These are phyloP conservation scores for Callocephalon fimbriatum DNA, from an alignment of 2,113 vertebrate species.

Conservation along the genomic window DNA sequence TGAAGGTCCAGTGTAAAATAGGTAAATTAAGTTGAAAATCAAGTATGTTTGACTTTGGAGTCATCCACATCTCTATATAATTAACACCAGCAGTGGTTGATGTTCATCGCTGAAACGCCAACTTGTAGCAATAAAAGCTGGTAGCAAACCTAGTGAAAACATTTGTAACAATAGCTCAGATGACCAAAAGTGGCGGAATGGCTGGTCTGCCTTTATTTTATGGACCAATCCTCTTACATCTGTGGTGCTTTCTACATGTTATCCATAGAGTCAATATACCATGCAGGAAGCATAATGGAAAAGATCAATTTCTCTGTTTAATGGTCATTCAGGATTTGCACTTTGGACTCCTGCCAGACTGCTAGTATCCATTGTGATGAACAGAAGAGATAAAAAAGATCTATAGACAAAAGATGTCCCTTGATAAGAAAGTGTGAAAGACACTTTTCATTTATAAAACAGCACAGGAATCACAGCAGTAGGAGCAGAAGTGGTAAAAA, in stretches of 20 bases:
- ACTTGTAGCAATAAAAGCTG: not conserved
- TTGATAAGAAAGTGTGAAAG: not conserved
- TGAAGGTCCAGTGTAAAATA: not conserved
- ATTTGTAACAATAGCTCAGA: too few relatives aligned
- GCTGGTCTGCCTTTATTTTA: not conserved
- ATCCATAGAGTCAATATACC: not conserved
- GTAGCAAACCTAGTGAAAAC: not conserved
- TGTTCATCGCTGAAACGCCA: not conserved
- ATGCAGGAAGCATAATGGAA: not conserved
- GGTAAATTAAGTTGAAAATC: not conserved
- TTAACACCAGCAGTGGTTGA: not conserved
- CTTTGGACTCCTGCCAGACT: not conserved
- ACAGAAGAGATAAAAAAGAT: not conserved
- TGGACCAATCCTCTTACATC: not conserved
- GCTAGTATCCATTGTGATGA: not conserved
- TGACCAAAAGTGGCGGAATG: not conserved
- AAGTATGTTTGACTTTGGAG: not conserved
- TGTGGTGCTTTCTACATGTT: not conserved
- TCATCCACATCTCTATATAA: not conserved
- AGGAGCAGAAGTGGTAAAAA: not conserved
- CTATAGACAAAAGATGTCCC: not conserved
- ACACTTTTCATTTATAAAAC: not conserved
- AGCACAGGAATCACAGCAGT: not conserved
- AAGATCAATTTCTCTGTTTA: not conserved
- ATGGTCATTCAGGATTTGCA: not conserved